These are phyloP conservation scores for Elaphurus davidianus DNA, from an alignment of 2,113 vertebrate species.

Conservation along the genomic window DNA sequence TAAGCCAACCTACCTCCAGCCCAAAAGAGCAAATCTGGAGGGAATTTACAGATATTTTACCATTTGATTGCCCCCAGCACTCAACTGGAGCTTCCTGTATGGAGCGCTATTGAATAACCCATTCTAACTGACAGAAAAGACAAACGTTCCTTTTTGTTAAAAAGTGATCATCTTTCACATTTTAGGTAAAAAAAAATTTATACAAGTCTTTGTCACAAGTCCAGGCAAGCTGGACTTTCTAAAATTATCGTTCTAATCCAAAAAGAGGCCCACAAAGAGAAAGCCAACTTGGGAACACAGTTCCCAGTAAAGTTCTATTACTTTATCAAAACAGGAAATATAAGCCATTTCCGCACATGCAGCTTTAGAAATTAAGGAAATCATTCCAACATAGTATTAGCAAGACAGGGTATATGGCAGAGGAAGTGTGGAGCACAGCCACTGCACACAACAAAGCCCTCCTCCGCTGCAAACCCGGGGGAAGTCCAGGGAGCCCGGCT, in stretches of 20 bases:
- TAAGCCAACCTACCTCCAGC: conserved; percentile 76
- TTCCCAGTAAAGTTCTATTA: conserved; percentile 72
- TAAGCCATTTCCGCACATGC: conserved; percentile 81
- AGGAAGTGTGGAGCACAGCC: conserved; percentile 27
- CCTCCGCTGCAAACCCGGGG: neutral
- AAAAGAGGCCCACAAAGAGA: conserved; percentile 64
- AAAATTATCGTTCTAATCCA: conserved; percentile 50
- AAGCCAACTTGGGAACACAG: conserved; percentile 69
- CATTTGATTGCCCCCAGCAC: neutral
- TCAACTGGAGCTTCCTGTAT: conserved; percentile 28
- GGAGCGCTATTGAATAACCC: neutral
- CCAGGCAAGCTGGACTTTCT: conserved; percentile 49
- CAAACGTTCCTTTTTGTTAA: conserved; percentile 27
- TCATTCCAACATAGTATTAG: conserved; percentile 73
- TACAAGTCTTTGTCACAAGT: neutral
- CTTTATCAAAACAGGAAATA: conserved; percentile 82
- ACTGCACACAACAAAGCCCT: neutral
- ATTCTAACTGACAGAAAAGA: conserved; percentile 1
- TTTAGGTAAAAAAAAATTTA: conserved; percentile 38
- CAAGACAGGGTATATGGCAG: conserved; percentile 42
- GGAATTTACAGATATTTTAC: conserved; percentile 70
- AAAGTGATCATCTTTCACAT: conserved; percentile 49
- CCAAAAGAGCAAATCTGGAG: conserved; percentile 74
- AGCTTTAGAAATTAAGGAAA: conserved; percentile 78
- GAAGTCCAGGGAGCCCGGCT: neutral